A percentile compares a stretch with the other conserved stretches of the same genome.
Conservation (phyloP, 2,797 vertebrate species). For the Lemur catta region DNA sequence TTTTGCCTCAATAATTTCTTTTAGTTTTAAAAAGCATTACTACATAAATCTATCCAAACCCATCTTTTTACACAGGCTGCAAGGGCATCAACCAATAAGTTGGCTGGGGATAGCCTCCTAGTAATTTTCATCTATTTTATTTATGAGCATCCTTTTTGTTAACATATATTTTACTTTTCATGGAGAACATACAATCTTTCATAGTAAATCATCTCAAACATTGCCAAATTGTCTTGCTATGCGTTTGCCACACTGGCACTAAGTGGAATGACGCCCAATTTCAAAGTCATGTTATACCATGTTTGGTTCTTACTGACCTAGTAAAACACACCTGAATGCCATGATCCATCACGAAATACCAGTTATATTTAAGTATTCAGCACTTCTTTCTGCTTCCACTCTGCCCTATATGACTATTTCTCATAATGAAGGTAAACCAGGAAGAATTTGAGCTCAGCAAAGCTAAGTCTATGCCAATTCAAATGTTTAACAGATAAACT, state of each 20-base stretch:
- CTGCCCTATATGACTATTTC: background rate
- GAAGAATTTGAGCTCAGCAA: background rate
- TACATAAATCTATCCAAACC: background rate
- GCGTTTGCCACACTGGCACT: background rate
- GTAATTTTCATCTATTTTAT: constrained; percentile 24
- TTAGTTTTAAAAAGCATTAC: background rate
- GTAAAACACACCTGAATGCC: constrained; percentile 19
- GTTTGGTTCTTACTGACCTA: background rate
- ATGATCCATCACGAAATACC: background rate
- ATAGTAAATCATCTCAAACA: constrained; percentile 15
- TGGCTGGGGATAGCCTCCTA: background rate
- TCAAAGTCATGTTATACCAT: constrained; percentile 7
- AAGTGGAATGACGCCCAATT: background rate
- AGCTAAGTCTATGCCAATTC: background rate
- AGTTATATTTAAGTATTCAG: background rate
- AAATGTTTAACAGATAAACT: background rate
- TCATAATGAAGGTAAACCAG: background rate
- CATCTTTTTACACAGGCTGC: background rate
- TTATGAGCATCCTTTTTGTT: constrained; percentile 65
- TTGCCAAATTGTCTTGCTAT: background rate
- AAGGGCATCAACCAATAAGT: background rate
- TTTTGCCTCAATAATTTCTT: background rate
- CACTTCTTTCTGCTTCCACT: background rate
- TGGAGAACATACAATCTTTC: background rate
- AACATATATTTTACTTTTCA: constrained; percentile 6